Evolutionary conservation across 2,113 vertebrate genomes (phyloP).

Genomic region (Grus americana): DNA sequence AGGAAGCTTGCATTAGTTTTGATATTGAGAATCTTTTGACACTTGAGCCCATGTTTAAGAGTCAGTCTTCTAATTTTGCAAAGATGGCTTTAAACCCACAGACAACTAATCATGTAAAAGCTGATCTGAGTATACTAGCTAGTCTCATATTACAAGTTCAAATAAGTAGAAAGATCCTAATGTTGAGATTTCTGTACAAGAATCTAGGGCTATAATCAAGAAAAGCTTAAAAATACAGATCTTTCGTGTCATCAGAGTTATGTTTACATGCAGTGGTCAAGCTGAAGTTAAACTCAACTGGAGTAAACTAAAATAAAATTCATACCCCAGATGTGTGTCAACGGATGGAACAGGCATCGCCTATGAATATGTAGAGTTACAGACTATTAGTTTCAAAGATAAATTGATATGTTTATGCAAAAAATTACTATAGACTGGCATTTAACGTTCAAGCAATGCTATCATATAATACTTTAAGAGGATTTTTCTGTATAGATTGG

Average conservation of each 20-base stretch:
- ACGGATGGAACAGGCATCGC: neutral
- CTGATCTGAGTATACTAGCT: neutral
- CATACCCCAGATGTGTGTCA: neutral
- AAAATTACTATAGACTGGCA: neutral
- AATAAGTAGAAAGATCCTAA: neutral
- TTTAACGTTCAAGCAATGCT: neutral
- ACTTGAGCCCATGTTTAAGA: neutral
- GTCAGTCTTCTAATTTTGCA: neutral
- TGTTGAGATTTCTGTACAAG: neutral
- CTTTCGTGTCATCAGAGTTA: neutral
- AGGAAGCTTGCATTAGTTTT: constrained; percentile 28
- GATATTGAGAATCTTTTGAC: neutral
- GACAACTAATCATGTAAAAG: neutral
- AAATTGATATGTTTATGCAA: neutral
- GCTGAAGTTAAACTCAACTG: neutral
- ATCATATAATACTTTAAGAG: neutral
- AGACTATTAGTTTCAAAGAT: neutral
- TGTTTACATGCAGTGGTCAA: neutral
- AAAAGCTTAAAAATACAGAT: neutral
- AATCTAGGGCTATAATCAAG: neutral
- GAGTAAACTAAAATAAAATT: neutral
- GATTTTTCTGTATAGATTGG: neutral
- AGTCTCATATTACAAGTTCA: neutral
- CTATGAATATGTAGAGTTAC: neutral
- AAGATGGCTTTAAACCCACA: neutral